These are phyloP conservation scores for Encarsia formosa DNA, from an alignment of 2,888 invertebrate genomes.

Conservation along the genomic window DNA sequence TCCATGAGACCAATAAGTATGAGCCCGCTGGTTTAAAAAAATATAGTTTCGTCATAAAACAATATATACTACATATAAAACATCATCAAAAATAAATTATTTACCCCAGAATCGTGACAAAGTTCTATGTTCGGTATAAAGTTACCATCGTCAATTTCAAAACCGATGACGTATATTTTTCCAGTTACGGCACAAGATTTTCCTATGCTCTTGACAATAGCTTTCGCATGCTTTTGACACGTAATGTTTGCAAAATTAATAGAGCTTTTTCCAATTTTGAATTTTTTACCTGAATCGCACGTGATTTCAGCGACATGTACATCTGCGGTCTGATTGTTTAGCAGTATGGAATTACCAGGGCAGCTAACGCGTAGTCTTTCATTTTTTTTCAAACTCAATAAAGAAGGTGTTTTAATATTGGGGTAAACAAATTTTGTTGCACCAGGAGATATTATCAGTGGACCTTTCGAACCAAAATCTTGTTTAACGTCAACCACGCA, in stretches of 20 bases:
- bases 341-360: not conserved
- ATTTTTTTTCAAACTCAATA: not conserved
- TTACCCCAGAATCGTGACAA: slow-evolving; percentile 50
- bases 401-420: not conserved
- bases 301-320: not conserved
- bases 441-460: not conserved
- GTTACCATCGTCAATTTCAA: not conserved
- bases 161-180: slow-evolving; percentile 9
- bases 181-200: not conserved
- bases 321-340: not conserved
- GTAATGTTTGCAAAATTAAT: not conserved
- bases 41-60: not conserved
- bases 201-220: not conserved
- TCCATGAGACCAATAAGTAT: not conserved
- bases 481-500: not conserved
- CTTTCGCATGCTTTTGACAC: not conserved
- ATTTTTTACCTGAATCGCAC: not conserved
- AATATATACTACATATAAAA: too few species aligned
- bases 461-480: not conserved
- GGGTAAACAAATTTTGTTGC: not conserved
- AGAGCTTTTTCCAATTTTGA: not conserved
- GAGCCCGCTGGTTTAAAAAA: not conserved
- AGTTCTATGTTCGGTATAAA: slow-evolving; percentile 46
- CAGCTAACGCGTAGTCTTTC: not conserved
- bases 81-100: too few species aligned